A percentile compares a stretch with the other conserved stretches of the same genome.
These are phyloP conservation scores for Cotesia glomerata DNA, from an alignment of 1,140 invertebrate species.

Conservation along the genomic window DNA sequence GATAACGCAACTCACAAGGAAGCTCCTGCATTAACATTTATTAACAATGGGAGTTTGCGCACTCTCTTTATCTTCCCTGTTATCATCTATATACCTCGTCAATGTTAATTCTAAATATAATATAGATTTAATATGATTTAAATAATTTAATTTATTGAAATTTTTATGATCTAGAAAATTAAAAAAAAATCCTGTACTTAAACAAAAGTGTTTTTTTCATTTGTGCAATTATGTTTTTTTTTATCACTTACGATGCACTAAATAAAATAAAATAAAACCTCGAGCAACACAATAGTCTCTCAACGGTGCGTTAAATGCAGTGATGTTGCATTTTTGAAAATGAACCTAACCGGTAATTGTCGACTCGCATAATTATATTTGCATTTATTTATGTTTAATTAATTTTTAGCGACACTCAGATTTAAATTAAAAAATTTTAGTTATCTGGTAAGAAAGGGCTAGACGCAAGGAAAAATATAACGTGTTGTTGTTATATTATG, in stretches of 20 bases:
- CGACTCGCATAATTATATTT: not conserved
- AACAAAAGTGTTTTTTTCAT: not conserved
- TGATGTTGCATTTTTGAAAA: not conserved
- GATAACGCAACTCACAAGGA: no score
- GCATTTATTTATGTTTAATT: not conserved
- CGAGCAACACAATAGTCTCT: not conserved
- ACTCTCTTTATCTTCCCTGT: no score
- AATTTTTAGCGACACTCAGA: not conserved
- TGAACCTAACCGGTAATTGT: not conserved
- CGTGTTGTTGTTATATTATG: not conserved
- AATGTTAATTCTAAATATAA: no score
- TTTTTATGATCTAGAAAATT: no score
- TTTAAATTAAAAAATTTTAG: no score
- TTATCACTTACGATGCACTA: not conserved
- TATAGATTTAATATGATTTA: no score
- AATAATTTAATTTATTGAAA: no score
- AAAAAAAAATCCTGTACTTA: no score
- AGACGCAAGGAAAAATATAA: not conserved
- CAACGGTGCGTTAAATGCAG: not conserved
- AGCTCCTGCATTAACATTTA: no score
- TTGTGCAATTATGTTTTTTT: not conserved
- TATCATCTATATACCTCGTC: no score
- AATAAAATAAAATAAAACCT: not conserved
- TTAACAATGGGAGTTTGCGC: no score
- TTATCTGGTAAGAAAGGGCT: no score